phyloP scores from a whole-genome alignment of 2,888 invertebrate genomes.

The Camptogramma bilineatum region DNA sequence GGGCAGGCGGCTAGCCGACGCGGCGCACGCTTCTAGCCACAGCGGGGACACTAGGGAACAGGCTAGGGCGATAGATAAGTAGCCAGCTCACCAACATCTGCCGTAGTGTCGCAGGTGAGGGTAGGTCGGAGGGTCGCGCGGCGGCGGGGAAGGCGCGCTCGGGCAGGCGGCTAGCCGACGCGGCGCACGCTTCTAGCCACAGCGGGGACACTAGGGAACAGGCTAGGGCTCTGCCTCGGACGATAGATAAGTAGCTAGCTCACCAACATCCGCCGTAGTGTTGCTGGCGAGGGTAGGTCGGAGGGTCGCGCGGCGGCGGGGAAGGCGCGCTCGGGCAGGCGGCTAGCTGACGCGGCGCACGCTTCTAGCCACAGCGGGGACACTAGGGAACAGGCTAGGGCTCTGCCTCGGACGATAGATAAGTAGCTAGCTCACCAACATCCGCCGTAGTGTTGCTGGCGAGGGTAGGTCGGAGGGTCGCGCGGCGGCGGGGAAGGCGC shows the following conservation, averaged over 20 bases:
- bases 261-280: constrained; percentile 64
- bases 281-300: constrained; percentile 71
- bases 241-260: neutral
- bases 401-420: constrained; percentile 53
- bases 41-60: too few relatives aligned
- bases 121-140: constrained; percentile 71
- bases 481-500: constrained; percentile 66
- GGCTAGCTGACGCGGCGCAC: too few relatives aligned
- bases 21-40: too few relatives aligned
- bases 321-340: constrained; percentile 66
- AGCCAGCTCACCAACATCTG: constrained; percentile 56
- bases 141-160: too few relatives aligned
- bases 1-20: too few relatives aligned
- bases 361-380: too few relatives aligned
- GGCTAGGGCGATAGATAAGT: too few relatives aligned
- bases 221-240: constrained; percentile 54
- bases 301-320: constrained; percentile 68
- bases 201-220: too few relatives aligned
- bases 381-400: too few relatives aligned
- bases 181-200: too few relatives aligned
- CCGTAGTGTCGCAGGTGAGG: constrained; percentile 66
- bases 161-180: too few relatives aligned
- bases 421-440: constrained; percentile 58
- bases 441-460: constrained; percentile 58
- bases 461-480: constrained; percentile 74